Evolutionary conservation across 1,140 invertebrate species (phyloP).

Genomic region (Mylabris phalerata): DNA sequence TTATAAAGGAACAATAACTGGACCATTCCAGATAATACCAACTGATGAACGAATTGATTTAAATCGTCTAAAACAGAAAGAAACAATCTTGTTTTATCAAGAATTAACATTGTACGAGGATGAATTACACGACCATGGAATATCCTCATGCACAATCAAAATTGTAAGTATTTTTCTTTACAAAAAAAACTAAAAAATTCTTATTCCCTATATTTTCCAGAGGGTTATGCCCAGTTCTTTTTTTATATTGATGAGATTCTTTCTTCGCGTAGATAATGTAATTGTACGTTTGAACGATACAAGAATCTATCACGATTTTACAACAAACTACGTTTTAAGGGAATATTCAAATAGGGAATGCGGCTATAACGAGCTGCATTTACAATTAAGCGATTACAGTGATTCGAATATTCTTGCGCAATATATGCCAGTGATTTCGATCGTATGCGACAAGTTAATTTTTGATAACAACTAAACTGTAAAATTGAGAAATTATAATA

Average conservation of each 20-base stretch:
- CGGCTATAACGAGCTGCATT: slow-evolving; percentile 53
- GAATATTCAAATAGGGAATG: slow-evolving; percentile 72
- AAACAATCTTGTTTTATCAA: slow-evolving; percentile 92
- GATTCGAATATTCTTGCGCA: slow-evolving; percentile 38
- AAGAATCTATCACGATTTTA: slow-evolving; percentile 78
- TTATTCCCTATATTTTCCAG: slow-evolving; percentile 51
- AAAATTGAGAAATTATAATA: too few species aligned
- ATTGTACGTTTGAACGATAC: slow-evolving; percentile 87
- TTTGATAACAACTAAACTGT: slow-evolving; percentile 6
- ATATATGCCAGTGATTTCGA: slow-evolving; percentile 34
- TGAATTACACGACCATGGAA: slow-evolving; percentile 96
- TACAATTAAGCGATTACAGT: slow-evolving; percentile 39
- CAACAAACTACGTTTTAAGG: slow-evolving; percentile 64
- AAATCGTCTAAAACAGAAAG: slow-evolving; percentile 81
- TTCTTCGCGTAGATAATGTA: slow-evolving; percentile 90
- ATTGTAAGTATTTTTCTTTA: slow-evolving; percentile 62
- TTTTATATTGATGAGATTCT: slow-evolving; percentile 86
- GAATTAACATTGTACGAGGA: slow-evolving; percentile 95
- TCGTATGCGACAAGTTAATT: slow-evolving; percentile 36
- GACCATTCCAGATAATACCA: slow-evolving; percentile 50
- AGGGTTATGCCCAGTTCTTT: slow-evolving; percentile 92
- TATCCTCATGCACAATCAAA: slow-evolving; percentile 84
- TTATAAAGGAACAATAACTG: slow-evolving; percentile 78
- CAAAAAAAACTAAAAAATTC: background rate
- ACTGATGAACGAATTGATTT: slow-evolving; percentile 81